These are phyloP conservation scores for Laticauda colubrina DNA, from an alignment of 2,113 vertebrate species.

Conservation along the genomic window DNA sequence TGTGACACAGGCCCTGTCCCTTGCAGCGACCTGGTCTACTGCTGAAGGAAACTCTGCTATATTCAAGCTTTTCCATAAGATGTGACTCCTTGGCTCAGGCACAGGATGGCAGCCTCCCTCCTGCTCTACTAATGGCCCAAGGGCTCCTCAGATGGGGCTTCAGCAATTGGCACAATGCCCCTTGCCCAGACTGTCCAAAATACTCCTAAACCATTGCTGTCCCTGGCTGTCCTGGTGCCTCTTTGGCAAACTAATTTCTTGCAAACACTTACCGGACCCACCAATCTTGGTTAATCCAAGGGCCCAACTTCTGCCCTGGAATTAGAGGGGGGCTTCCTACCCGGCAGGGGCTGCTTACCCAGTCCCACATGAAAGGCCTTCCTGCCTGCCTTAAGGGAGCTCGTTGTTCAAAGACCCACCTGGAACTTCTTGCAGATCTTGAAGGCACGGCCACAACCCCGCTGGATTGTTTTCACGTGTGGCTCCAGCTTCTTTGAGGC, in stretches of 20 bases:
- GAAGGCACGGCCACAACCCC: slow-evolving; percentile 80
- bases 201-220: not conserved
- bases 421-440: slow-evolving; percentile 91
- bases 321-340: not conserved
- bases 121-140: not conserved
- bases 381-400: not conserved
- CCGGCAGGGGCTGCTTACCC: not conserved
- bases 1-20: not conserved
- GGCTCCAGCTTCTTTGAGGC: slow-evolving; percentile 80
- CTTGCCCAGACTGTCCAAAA: not conserved
- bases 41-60: not conserved
- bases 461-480: slow-evolving; percentile 72
- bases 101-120: not conserved
- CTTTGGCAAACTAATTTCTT: not conserved
- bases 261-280: not conserved
- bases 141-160: not conserved
- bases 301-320: not conserved
- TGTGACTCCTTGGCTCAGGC: not conserved
- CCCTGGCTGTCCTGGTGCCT: not conserved
- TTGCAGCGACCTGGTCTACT: not conserved
- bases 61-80: not conserved
- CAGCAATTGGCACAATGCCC: not conserved
- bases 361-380: not conserved
- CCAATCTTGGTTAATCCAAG: not conserved
- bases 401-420: slow-evolving; percentile 64